phyloP scores from a whole-genome alignment of 2,113 vertebrate genomes.

The Gasterosteus aculeatus region DNA sequence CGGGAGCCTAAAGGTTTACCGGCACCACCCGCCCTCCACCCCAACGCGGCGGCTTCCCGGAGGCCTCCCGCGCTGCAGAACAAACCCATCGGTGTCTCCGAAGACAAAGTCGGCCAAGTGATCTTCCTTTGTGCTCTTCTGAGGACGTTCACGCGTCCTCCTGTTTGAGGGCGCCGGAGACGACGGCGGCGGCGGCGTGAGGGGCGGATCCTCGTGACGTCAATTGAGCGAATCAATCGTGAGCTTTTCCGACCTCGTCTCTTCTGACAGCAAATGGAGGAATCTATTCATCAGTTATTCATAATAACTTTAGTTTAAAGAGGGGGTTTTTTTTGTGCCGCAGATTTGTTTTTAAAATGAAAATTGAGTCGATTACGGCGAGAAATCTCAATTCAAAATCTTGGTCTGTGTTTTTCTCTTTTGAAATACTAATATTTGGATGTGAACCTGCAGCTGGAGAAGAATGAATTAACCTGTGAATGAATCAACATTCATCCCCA shows the following conservation, averaged over 20 bases:
- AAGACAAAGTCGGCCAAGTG: conserved; percentile 29
- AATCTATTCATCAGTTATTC: too few species aligned
- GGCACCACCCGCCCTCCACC: too few species aligned
- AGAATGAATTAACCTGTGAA: conserved; percentile 75
- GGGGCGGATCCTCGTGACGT: too few species aligned
- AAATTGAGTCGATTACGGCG: conserved; percentile 30
- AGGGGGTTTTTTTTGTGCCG: background rate
- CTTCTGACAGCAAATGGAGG: too few species aligned
- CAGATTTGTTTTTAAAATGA: conserved; percentile 35
- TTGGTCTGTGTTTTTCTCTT: conserved; percentile 34
- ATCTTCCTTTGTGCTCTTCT: conserved; percentile 31
- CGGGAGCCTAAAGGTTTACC: too few species aligned
- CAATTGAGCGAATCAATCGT: too few species aligned
- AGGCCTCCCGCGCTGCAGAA: too few species aligned
- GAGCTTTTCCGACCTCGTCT: too few species aligned
- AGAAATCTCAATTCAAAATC: conserved; percentile 51
- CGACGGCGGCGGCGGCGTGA: too few species aligned
- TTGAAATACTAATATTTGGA: conserved; percentile 75
- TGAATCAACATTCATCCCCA: conserved; percentile 61
- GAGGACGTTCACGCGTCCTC: background rate
- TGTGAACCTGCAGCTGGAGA: conserved; percentile 74
- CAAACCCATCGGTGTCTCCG: background rate
- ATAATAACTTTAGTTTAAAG: background rate
- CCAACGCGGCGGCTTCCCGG: too few species aligned
- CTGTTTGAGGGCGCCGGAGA: too few species aligned